phyloP scores from a whole-genome alignment of 1,140 invertebrate species.

The Dendroctonus valens region DNA sequence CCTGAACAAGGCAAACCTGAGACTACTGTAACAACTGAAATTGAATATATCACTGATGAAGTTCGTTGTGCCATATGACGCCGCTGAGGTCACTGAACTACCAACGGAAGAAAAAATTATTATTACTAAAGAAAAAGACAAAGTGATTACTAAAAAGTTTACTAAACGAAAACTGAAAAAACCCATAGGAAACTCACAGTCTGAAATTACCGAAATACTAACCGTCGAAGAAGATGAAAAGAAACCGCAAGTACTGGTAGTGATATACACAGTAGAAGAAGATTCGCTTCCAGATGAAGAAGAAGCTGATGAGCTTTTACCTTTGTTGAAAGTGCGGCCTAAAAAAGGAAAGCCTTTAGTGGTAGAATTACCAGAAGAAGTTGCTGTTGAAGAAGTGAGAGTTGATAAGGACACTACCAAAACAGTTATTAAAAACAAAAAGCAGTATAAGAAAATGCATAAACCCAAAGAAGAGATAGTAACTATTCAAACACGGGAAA shows the following conservation, averaged over 20 bases:
- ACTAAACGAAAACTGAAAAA: conserved; percentile 50
- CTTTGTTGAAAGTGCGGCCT: conserved; percentile 22
- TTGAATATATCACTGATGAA: conserved; percentile 13
- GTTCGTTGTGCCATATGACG: conserved; percentile 12
- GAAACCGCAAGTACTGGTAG: conserved; percentile 42
- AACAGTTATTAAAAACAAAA: conserved; percentile 36
- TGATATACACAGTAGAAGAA: conserved; percentile 47
- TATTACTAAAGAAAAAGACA: conserved; percentile 33
- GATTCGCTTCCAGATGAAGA: conserved; percentile 31
- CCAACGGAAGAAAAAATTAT: conserved; percentile 40
- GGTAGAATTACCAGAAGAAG: conserved; percentile 36
- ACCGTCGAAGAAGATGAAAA: conserved; percentile 47
- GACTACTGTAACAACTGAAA: conserved; percentile 9
- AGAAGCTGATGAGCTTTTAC: conserved; percentile 14
- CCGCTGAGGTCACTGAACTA: conserved; percentile 37
- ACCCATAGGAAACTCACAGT: conserved; percentile 47
- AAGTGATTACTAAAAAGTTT: conserved; percentile 41
- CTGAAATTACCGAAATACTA: conserved; percentile 44
- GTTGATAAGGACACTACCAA: conserved; percentile 32
- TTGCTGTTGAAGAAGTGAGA: conserved; percentile 35
- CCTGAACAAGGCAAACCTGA: conserved; percentile 4
- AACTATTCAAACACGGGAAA: conserved; percentile 38
- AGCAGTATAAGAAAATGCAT: conserved; percentile 29
- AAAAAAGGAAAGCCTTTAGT: conserved; percentile 30
- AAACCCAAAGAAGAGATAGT: conserved; percentile 34